phyloP scores from a whole-genome alignment of 2,113 vertebrate species.

The Vidua chalybeata region DNA sequence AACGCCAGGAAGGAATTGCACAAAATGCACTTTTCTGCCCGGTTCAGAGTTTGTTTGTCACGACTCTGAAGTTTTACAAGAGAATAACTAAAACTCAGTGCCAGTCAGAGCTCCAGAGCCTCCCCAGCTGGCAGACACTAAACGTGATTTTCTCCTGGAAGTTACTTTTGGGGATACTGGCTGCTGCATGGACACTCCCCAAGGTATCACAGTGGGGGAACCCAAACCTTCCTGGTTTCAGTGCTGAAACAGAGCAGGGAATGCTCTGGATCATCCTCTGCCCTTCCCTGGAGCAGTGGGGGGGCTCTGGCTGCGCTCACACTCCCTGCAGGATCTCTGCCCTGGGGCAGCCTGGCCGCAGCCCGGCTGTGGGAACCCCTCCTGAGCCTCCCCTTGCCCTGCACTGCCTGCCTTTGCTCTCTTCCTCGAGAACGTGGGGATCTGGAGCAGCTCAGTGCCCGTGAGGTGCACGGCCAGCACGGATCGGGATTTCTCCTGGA shows the following conservation, averaged over 20 bases:
- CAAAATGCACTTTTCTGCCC: neutral
- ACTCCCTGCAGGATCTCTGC: neutral
- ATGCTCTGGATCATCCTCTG: neutral
- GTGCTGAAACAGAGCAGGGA: neutral
- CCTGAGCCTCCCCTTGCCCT: neutral
- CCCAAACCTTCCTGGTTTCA: neutral
- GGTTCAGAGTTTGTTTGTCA: neutral
- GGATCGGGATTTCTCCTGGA: fast-evolving
- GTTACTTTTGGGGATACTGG: neutral
- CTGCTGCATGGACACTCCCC: fast-evolving
- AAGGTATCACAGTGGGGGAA: fast-evolving
- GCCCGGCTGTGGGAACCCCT: neutral
- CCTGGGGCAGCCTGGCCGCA: too few relatives aligned
- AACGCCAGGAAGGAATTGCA: neutral
- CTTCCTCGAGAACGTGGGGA: fast-evolving
- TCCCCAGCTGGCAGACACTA: neutral
- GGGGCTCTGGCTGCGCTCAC: neutral
- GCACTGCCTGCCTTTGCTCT: neutral
- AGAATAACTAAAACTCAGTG: neutral
- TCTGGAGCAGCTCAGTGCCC: fast-evolving
- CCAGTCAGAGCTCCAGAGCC: neutral
- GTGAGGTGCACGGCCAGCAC: fast-evolving
- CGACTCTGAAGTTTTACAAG: fast-evolving
- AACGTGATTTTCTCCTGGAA: neutral
- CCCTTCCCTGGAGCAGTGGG: neutral